Evolutionary conservation across 2,888 invertebrate species (phyloP), one percentile per base, ranked within the genome.

Genomic region (Eucera pruinosa): DNA sequence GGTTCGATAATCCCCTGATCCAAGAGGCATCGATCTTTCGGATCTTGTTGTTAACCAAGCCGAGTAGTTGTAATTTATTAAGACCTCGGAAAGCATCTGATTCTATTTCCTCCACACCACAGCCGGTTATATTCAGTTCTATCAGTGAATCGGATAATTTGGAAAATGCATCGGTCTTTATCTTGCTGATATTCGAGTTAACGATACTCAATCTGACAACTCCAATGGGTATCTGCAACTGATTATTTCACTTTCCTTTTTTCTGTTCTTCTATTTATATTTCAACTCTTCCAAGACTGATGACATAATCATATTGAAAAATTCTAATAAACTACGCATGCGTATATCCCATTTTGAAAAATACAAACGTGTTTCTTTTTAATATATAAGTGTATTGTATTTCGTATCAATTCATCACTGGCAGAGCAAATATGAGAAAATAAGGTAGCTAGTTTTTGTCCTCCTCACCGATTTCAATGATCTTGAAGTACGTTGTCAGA

Each of bases 21-120:
- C 84, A 84, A 7, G 61, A 39, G 13, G 76, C 64, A 15, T 77
- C 57, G 39, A 84, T 41, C 23, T 13, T 48, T 1, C 48, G 62
- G 9, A 84, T 84, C 41, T 62, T 61, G 20, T 84, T 84, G 54
- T 68, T n/a, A 13, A 50, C 43, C 48, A 84, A 41, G 15, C 71
- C 48, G 18, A 84, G 65, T n/a, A 67, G 5, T n/a, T 60, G 52
- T 7, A 84, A 54, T 9, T 69, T 76, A 2, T 3, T 7, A 13
- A 84, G 72, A 25, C 72, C 72, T 2, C 47, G 25, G 47, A 84
- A 84, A 9, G 84, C 78, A 7, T 78, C 58, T 0, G 69, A 57
- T 33, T 78, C 61, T 23, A 84, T 84, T 6, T 71, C 62, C 9
- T 76, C 68, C 15, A 84, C 43, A 18, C 69, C 68, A 0, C 62